Evolutionary conservation across 2,113 vertebrate genomes (phyloP).

Genomic region (Oncorhynchus clarkii): DNA sequence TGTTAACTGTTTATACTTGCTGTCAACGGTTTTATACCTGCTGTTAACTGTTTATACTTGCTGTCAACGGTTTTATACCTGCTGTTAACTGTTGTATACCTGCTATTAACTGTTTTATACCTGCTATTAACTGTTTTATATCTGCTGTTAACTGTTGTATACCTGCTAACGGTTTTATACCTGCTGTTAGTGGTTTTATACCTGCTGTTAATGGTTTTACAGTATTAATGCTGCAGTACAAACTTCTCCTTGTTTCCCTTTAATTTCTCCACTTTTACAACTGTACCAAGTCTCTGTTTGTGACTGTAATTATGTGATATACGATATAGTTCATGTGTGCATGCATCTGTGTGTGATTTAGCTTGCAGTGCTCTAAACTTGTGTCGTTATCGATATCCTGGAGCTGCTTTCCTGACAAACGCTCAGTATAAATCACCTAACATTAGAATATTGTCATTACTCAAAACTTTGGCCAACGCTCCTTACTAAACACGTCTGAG

Average conservation of each 20-base stretch:
- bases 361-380: conserved; percentile 30
- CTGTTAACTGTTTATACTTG: too few species aligned
- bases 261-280: conserved; percentile 28
- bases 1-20: too few species aligned
- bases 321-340: conserved; percentile 22
- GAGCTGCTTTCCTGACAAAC: conserved; percentile 25
- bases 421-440: conserved; percentile 27
- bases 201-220: too few species aligned
- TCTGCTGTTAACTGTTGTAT: too few species aligned
- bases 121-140: too few species aligned
- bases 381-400: conserved; percentile 21
- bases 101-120: too few species aligned
- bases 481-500: conserved; percentile 15
- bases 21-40: too few species aligned
- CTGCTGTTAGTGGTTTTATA: too few species aligned
- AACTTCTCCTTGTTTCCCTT: neutral
- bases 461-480: conserved; percentile 1
- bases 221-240: too few species aligned
- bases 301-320: conserved; percentile 5
- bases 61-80: too few species aligned
- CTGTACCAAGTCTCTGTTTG: conserved; percentile 20
- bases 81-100: too few species aligned
- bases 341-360: conserved; percentile 41
- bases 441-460: conserved; percentile 26
- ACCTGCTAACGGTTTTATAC: too few species aligned